Conservation (phyloP, 2,888 invertebrate genomes). For the Ommatoiulus sabulosus region DNA sequence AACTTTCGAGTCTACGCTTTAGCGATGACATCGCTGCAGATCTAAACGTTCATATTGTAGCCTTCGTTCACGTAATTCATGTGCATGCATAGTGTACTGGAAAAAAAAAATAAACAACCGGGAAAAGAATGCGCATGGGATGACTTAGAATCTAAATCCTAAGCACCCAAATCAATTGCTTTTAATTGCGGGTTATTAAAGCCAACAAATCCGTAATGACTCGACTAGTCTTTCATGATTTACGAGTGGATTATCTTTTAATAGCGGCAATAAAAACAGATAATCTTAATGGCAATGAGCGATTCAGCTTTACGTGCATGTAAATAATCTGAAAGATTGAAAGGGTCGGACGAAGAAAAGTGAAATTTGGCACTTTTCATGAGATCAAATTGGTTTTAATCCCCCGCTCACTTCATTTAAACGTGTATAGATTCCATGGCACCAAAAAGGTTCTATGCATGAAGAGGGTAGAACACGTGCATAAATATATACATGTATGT, state of each 20-base stretch:
- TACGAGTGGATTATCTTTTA: neutral
- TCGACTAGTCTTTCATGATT: neutral
- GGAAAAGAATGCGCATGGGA: neutral
- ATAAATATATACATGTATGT: too few species aligned
- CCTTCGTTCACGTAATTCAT: neutral
- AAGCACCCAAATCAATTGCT: neutral
- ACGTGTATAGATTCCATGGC: too few species aligned
- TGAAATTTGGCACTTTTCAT: too few species aligned
- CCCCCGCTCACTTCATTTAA: too few species aligned
- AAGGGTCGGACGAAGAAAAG: too few species aligned
- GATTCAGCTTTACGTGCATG: neutral
- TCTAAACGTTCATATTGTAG: neutral
- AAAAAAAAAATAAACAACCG: neutral
- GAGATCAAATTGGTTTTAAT: too few species aligned
- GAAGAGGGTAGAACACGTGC: too few species aligned
- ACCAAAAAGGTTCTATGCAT: too few species aligned
- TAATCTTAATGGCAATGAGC: neutral
- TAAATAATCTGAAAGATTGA: neutral
- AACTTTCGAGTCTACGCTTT: constrained; percentile 1
- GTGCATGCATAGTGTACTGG: neutral
- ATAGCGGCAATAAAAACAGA: neutral
- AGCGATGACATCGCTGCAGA: neutral
- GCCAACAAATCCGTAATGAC: too few species aligned
- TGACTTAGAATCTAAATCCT: neutral
- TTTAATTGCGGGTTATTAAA: neutral